Base-by-base conservation (phyloP, 2,113 vertebrate species). In the Apodemus sylvaticus region DNA sequence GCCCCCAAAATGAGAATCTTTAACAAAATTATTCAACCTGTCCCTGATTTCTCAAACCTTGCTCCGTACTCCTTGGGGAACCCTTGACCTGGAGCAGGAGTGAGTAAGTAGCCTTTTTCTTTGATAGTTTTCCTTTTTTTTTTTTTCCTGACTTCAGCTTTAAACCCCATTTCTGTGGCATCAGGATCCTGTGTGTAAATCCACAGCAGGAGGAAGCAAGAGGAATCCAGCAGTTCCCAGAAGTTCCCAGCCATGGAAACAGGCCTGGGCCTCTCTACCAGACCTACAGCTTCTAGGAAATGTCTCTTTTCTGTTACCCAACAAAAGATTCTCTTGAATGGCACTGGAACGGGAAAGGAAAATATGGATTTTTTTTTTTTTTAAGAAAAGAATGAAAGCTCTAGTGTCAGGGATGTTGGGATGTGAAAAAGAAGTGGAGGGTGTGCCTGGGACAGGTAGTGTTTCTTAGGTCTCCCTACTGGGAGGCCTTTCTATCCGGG, bases 311-410 rank as follows among this genome's bases (percentile, higher is more conserved):
- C 5, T 60, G 76, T 73, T 39, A 74, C 31, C 34, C 51, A 91
- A 78, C 24, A 81, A 90, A 36, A 31, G 58, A 31, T 17, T 64
- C 7, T 31, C 82, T 64, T 45, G 34, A 60, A 31, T 48, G 45
- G 6, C 34, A 77, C 45, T 70, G 68, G 71, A 90, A 88, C 12
- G 7, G 11, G 26, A 82, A 64, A 86, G 58, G 81, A 88, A 22
- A 48, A 79, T n/a, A n/a, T n/a, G n/a, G n/a, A n/a, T n/a, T 48
- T 24, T 68, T 82, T 39, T 10, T 17, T 5, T 42, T 42, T 62
- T 95, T 71, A 71, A 76, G 34, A 31, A 92, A 95, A 86, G 91
- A 89, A 70, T 74, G 36, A 93, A 91, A 62, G 7, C 4, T 68
- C 76, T 29, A 26, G 26, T 45, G 13, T n/a, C 8, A 26, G 2